Evolutionary conservation across 37 sponge, comb jelly and placozoan species (phyloP).

Genomic region (Tethya wilhelma): DNA sequence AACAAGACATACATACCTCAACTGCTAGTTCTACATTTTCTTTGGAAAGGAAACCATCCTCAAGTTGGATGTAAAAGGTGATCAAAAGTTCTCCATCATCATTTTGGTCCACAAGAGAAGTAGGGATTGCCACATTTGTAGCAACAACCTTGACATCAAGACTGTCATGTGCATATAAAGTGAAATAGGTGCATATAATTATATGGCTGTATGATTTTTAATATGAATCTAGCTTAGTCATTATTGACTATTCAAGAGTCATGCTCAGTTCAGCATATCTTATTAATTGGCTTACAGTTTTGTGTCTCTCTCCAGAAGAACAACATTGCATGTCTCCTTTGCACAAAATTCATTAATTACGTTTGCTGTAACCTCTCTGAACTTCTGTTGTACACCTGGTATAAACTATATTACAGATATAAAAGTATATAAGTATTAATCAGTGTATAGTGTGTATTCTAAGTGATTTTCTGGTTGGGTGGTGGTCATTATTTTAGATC

Average conservation of each 20-base stretch:
- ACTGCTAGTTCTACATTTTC: background rate
- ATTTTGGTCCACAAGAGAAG: background rate
- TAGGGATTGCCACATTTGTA: background rate
- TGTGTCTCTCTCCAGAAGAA: background rate
- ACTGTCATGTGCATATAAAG: no score
- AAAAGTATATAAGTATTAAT: background rate
- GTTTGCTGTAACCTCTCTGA: background rate
- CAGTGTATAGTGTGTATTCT: no score
- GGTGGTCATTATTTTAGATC: no score
- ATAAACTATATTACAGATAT: background rate
- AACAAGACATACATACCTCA: background rate
- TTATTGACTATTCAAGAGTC: no score
- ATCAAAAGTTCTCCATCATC: background rate
- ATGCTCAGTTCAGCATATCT: background rate
- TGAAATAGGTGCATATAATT: no score
- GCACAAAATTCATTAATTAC: background rate
- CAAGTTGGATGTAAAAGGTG: background rate
- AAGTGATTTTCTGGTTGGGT: no score
- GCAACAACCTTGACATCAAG: background rate
- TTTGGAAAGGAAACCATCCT: conserved; percentile 2
- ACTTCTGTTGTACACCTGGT: background rate
- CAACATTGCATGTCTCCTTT: background rate
- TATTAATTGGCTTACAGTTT: background rate
- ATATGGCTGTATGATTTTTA: no score
- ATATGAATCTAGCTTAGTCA: no score